Base-by-base conservation (phyloP, 2,113 vertebrate genomes). In the Ursus arctos region DNA sequence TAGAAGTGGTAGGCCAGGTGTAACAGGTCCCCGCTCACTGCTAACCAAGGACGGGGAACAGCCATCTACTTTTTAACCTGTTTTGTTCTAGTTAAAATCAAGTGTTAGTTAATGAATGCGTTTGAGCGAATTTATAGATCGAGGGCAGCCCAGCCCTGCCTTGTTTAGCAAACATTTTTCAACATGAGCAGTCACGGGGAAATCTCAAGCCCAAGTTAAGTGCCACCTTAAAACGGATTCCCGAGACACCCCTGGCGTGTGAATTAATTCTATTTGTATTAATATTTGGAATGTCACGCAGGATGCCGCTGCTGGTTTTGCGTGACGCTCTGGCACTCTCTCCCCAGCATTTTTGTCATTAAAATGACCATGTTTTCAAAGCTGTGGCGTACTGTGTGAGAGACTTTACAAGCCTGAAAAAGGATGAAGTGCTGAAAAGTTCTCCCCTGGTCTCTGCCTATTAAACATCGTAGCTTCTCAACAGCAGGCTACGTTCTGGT, bases 101-200 rank as follows among this genome's bases (percentile, higher is more conserved):
- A 97, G 47, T n/a, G 14, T 76, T 95, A 63, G 71, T 67, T 97
- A 96, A 97, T 74, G 88, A 97, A 89, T 63, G 55, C 65, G 72
- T 94, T 86, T 21, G 76, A 11, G 0, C 43, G 95, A 95, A 96
- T 63, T 95, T 81, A 26, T 33, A 96, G 94, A 96, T 91, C 0
- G 14, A 97, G 81, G 59, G 88, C 55, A 4, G 97, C 86, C 94
- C 94, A 93, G 80, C 11, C 88, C 49, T 36, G 86, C 96, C 94
- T 96, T 96, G 86, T 98, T 98, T 95, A 97, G 86, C 85, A 96
- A 98, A 98, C 84, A 80, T 93, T 97, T 98, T 98, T 98, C 93
- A 98, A 93, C 92, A 98, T 26, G 93, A 94, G 90, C 91, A 77
- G 97, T 96, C 94, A 97, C 4, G 6, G 96, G 95, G 97, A 97